Conservation (phyloP, 2,113 vertebrate genomes). For the Tachycineta bicolor region DNA sequence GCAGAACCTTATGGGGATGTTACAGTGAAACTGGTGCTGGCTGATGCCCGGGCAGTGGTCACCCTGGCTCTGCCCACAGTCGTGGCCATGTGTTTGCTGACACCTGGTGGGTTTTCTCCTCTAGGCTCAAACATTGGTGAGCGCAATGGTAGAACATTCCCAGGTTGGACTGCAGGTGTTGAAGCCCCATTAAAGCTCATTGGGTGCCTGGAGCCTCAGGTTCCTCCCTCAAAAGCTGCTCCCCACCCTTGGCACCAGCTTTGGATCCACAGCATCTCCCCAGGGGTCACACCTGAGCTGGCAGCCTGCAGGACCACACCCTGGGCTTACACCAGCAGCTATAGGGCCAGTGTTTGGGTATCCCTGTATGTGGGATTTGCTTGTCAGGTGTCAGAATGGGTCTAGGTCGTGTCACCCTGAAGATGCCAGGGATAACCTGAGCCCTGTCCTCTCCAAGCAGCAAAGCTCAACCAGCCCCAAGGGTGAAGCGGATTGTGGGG, state of each 20-base stretch:
- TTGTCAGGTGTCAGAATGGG: accelerated
- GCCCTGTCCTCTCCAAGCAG: not conserved
- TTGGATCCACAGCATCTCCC: not conserved
- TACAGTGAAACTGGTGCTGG: not conserved
- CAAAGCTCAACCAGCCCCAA: not conserved
- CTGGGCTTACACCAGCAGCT: not conserved
- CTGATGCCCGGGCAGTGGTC: accelerated
- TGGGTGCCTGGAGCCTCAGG: not conserved
- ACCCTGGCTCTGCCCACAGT: accelerated
- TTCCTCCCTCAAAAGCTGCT: not conserved
- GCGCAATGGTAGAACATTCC: not conserved
- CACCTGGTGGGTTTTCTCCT: not conserved
- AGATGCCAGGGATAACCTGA: not conserved
- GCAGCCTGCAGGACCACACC: not conserved
- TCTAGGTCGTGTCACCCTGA: accelerated
- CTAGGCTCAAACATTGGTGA: not conserved
- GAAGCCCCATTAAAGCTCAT: not conserved
- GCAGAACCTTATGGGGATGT: not conserved
- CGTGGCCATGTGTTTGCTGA: not conserved
- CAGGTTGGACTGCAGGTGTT: not conserved
- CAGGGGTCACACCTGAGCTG: accelerated
- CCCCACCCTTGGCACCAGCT: not conserved
- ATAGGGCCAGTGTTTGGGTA: accelerated
- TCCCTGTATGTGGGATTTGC: not conserved
- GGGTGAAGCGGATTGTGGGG: accelerated